These are phyloP conservation scores for Periplaneta americana DNA, from an alignment of 1,140 invertebrate species.

Conservation along the genomic window DNA sequence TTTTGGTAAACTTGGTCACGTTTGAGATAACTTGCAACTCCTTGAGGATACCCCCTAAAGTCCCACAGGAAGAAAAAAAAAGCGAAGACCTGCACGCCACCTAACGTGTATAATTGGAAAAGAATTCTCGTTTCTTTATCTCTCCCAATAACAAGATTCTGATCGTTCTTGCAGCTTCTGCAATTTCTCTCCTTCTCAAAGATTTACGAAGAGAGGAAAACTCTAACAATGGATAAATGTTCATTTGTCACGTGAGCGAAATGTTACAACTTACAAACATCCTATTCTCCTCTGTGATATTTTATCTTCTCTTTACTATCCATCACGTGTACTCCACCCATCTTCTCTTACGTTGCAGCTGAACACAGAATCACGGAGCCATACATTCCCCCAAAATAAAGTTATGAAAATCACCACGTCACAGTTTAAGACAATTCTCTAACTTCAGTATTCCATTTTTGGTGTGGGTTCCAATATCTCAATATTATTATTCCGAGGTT, in stretches of 20 bases:
- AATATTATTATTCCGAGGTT: too few relatives aligned
- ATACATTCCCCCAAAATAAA: too few relatives aligned
- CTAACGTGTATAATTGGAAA: background rate
- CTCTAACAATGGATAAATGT: background rate
- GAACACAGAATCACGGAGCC: too few relatives aligned
- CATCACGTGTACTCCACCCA: too few relatives aligned
- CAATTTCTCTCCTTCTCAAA: background rate
- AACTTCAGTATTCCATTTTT: too few relatives aligned
- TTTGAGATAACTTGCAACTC: background rate
- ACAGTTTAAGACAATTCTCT: too few relatives aligned
- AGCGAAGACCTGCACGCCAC: background rate
- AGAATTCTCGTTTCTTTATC: background rate
- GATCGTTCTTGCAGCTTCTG: background rate
- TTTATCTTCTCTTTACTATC: too few relatives aligned
- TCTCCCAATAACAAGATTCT: background rate
- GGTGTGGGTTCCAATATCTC: too few relatives aligned
- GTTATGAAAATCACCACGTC: too few relatives aligned
- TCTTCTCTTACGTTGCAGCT: too few relatives aligned
- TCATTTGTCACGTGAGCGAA: background rate
- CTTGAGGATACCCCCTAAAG: too few relatives aligned
- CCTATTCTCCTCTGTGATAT: too few relatives aligned
- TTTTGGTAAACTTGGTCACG: background rate
- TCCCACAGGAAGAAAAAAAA: background rate
- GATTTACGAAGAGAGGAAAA: background rate
- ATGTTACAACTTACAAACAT: background rate